phyloP scores from a whole-genome alignment of 2,797 vertebrate genomes.

The Clarias fuscus region DNA sequence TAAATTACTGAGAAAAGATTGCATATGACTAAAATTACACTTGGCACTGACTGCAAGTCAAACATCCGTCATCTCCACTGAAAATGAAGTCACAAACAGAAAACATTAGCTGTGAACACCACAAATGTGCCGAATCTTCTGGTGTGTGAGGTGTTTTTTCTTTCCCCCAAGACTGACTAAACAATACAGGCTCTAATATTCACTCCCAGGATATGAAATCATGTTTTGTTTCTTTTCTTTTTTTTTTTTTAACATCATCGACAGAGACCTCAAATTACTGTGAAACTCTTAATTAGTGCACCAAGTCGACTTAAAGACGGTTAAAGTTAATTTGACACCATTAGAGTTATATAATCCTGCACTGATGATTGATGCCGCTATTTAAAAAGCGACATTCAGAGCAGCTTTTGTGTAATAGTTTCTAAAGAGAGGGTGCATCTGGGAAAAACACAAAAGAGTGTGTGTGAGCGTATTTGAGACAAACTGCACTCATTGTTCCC shows the following conservation, averaged over 20 bases:
- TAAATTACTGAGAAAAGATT: not conserved
- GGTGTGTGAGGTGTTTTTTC: not conserved
- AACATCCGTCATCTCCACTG: not conserved
- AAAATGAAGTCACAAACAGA: not conserved
- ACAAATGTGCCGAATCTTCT: not conserved
- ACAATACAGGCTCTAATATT: not conserved
- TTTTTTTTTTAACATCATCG: not conserved
- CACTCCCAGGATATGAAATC: not conserved
- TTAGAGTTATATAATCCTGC: slow-evolving; percentile 9
- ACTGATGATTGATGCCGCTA: slow-evolving; percentile 14
- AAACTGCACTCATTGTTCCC: slow-evolving; percentile 38
- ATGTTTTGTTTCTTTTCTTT: not conserved
- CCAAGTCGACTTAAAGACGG: slow-evolving; percentile 11
- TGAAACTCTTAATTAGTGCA: slow-evolving; percentile 25
- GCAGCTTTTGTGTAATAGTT: slow-evolving; percentile 55
- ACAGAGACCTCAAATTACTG: slow-evolving; percentile 1
- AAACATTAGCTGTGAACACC: not conserved
- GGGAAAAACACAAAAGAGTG: slow-evolving; percentile 40
- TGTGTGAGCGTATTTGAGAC: slow-evolving; percentile 32
- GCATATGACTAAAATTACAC: not conserved
- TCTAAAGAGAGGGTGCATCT: slow-evolving; percentile 41
- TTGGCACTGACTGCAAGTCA: not conserved
- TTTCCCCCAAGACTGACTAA: not conserved
- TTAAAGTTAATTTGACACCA: slow-evolving; percentile 25
- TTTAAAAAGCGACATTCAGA: slow-evolving; percentile 41